Conservation (phyloP, 1,140 invertebrate genomes). For the Drosophila malerkotliana region DNA sequence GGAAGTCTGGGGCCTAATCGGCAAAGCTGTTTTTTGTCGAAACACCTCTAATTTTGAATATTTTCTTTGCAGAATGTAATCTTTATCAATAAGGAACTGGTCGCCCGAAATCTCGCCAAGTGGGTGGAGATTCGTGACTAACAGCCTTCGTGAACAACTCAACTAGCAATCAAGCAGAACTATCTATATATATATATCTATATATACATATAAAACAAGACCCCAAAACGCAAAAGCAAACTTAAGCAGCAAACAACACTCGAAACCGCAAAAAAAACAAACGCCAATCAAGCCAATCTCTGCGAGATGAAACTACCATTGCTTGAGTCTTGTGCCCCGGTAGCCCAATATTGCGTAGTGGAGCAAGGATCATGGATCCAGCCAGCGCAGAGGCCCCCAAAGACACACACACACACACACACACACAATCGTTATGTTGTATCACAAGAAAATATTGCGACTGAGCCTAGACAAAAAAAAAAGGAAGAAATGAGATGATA, state of each 20-base stretch:
- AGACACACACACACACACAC: slow-evolving; percentile 4
- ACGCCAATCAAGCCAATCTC: slow-evolving; percentile 8
- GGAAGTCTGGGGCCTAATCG: not conserved
- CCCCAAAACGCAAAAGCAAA: slow-evolving; percentile 12
- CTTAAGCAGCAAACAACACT: slow-evolving; percentile 26
- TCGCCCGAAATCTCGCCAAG: slow-evolving; percentile 87
- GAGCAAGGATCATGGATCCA: not conserved
- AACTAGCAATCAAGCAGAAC: slow-evolving; percentile 40
- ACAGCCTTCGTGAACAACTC: slow-evolving; percentile 63
- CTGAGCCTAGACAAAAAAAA: slow-evolving; percentile 50
- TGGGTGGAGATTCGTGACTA: slow-evolving; percentile 85
- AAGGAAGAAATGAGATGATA: not conserved
- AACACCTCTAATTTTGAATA: slow-evolving; percentile 17
- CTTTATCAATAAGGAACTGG: slow-evolving; percentile 88
- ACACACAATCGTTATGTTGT: slow-evolving; percentile 32
- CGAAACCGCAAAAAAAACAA: slow-evolving; percentile 2
- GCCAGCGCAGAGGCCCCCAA: slow-evolving; percentile 17
- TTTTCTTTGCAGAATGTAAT: slow-evolving; percentile 86
- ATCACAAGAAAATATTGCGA: slow-evolving; percentile 34
- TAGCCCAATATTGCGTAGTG: not conserved
- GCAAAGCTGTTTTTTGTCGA: not conserved
- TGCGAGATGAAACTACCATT: not conserved
- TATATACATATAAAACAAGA: slow-evolving; percentile 31
- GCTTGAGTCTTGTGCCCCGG: slow-evolving; percentile 23
- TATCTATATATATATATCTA: slow-evolving; percentile 33